A percentile compares a stretch with the other conserved stretches of the same genome.
Evolutionary conservation across 2,797 vertebrate species (phyloP).

Genomic region (Myripristis murdjan): DNA sequence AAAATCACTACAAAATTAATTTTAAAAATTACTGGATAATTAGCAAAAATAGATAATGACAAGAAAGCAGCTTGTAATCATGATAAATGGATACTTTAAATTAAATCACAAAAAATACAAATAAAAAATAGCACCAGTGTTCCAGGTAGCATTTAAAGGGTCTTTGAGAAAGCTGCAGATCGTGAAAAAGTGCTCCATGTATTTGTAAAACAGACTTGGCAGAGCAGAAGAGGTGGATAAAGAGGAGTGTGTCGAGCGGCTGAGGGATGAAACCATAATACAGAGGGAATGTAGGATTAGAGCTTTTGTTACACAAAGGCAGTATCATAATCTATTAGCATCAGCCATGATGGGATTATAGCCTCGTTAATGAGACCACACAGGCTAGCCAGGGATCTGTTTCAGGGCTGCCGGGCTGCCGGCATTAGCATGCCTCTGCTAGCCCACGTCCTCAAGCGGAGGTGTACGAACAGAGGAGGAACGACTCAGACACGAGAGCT

Average conservation of each 20-base stretch:
- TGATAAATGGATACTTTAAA: no score
- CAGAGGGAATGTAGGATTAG: constrained; percentile 46
- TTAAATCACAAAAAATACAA: no score
- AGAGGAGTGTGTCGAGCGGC: constrained; percentile 16
- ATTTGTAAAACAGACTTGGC: no score
- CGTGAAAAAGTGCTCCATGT: not conserved
- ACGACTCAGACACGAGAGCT: not conserved
- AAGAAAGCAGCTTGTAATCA: no score
- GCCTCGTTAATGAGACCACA: constrained; percentile 58
- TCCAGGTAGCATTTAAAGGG: no score
- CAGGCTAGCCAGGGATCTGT: constrained; percentile 29
- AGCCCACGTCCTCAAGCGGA: constrained; percentile 11
- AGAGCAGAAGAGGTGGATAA: not conserved
- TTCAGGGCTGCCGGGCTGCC: constrained; percentile 23
- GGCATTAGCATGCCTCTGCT: constrained; percentile 32
- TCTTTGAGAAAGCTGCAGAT: no score
- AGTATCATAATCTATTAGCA: constrained; percentile 65
- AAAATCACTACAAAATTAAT: no score
- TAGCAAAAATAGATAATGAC: no score
- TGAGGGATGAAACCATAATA: constrained; percentile 20
- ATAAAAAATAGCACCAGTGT: no score
- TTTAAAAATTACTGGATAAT: no score
- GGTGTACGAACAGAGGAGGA: constrained; percentile 13
- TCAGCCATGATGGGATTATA: constrained; percentile 66
- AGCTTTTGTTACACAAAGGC: constrained; percentile 43